Percentiles rank a stretch among this genome's conserved stretches.
Evolutionary conservation across 2,113 vertebrate species (phyloP).

Genomic region (Corydoras maculifer): DNA sequence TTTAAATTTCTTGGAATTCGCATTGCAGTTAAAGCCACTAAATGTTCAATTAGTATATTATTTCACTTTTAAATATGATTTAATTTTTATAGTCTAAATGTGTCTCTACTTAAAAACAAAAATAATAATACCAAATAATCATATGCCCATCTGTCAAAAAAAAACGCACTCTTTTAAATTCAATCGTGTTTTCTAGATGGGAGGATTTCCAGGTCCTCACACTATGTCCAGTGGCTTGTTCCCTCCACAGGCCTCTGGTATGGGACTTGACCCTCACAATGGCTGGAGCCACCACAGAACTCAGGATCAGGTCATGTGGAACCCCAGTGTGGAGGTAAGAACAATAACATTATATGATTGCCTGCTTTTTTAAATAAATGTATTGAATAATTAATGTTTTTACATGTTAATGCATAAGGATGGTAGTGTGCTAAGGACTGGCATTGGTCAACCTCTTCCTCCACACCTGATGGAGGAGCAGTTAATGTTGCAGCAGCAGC

Average conservation of each 20-base stretch:
- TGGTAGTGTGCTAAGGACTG: conserved; percentile 72
- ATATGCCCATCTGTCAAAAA: too few relatives aligned
- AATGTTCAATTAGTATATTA: too few relatives aligned
- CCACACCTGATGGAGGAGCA: conserved; percentile 91
- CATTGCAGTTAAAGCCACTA: too few relatives aligned
- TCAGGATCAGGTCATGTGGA: conserved; percentile 75
- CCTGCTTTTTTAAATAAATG: neutral
- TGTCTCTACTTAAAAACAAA: too few relatives aligned
- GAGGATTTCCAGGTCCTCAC: conserved; percentile 80
- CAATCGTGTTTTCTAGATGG: conserved; percentile 65
- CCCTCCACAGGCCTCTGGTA: conserved; percentile 76
- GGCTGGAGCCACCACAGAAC: conserved; percentile 82
- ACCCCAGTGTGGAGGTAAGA: conserved; percentile 68
- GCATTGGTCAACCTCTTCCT: conserved; percentile 72
- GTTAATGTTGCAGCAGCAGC: conserved; percentile 91
- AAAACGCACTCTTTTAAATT: too few relatives aligned
- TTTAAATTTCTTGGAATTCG: too few relatives aligned
- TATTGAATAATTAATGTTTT: conserved; percentile 6
- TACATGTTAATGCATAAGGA: conserved; percentile 67
- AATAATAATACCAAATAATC: too few relatives aligned
- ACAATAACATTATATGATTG: too few relatives aligned
- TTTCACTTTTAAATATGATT: too few relatives aligned
- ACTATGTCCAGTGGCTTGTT: conserved; percentile 84
- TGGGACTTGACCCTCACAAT: conserved; percentile 78
- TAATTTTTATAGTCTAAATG: too few relatives aligned